A percentile compares a stretch with the other conserved stretches of the same genome.
These are phyloP conservation scores for Heterocephalus glaber DNA, from an alignment of 2,113 vertebrate species.

Conservation along the genomic window DNA sequence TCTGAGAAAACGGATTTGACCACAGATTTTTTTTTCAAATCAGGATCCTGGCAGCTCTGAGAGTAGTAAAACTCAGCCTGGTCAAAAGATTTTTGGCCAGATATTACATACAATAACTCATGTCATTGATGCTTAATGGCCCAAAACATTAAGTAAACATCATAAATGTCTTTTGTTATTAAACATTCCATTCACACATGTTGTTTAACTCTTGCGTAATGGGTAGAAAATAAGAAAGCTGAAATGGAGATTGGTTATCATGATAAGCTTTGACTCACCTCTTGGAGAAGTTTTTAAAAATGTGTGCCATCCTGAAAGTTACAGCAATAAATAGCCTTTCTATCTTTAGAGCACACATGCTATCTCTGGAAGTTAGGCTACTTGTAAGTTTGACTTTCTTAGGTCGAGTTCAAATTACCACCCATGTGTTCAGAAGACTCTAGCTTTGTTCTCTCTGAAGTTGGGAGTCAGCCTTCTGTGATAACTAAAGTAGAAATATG, in stretches of 20 bases:
- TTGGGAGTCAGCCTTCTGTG: constrained; percentile 62
- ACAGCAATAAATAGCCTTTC: constrained; percentile 44
- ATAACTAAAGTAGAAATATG: constrained; percentile 58
- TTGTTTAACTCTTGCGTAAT: constrained; percentile 88
- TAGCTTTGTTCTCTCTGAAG: constrained; percentile 62
- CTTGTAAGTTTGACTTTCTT: constrained; percentile 69
- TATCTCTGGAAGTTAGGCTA: constrained; percentile 65
- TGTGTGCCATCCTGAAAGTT: constrained; percentile 32
- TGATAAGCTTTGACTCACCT: constrained; percentile 74
- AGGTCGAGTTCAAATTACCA: constrained; percentile 77
- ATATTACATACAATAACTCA: constrained; percentile 88
- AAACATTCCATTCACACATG: constrained; percentile 88
- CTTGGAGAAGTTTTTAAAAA: constrained; percentile 63
- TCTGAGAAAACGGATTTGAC: constrained; percentile 88
- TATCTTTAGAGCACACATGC: constrained; percentile 23
- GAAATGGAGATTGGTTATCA: constrained; percentile 57
- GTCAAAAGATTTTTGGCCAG: constrained; percentile 89
- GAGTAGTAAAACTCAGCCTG: constrained; percentile 86
- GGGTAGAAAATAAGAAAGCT: constrained; percentile 80
- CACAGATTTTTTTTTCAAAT: constrained; percentile 82
- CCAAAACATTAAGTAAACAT: constrained; percentile 91
- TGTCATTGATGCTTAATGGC: constrained; percentile 86
- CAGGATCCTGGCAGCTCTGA: constrained; percentile 85
- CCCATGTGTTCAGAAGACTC: constrained; percentile 66
- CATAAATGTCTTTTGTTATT: constrained; percentile 91